Base-by-base conservation (phyloP, 2,113 vertebrate species). In the Odocoileus hemionus region DNA sequence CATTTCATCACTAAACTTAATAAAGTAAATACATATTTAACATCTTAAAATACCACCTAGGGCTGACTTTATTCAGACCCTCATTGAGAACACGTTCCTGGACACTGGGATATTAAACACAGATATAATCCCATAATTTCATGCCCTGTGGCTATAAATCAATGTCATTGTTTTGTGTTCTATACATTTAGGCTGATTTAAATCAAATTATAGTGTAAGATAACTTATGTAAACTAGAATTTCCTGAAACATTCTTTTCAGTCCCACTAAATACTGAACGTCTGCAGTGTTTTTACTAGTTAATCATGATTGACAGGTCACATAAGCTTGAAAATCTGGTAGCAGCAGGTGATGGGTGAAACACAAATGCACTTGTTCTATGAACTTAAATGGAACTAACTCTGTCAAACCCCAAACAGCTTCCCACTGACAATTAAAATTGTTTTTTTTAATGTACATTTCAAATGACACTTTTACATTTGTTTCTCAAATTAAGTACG, bases 181-280 rank as follows among this genome's bases (percentile, higher is more conserved):
- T 79, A 91, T 94, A 94, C 79, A n/a, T 57, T 47, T 52, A 74
- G 15, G 21, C 7, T 64, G 55, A 95, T 78, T 89, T 87, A 89
- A 90, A 70, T 91, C 43, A 89, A 96, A 89, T 47, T 11, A 96
- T 14, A 86, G 36, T 12, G 45, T 2, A 43, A 26, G 43, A 84
- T 47, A 85, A 50, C 9, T 90, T 86, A 64, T 33, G 89, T 36
- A 86, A 97, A 94, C 47, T 43, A 86, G 82, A 89, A 80, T 80
- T 96, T 96, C 94, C 97, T 58, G 5, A 76, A 45, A 16, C 14
- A 16, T 82, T 92, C 50, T 64, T 85, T 94, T 97, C 61, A 60
- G 13, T 39, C 60, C 67, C 91, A 30, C 30, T 64, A 33, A 82
- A 88, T 39, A 1, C n/a, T 52, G 39, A 85, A 58, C 70, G 61